A percentile compares a stretch with the other conserved stretches of the same genome.
phyloP scores from a whole-genome alignment of 2,888 invertebrate genomes.

The Dendrolimus houi region DNA sequence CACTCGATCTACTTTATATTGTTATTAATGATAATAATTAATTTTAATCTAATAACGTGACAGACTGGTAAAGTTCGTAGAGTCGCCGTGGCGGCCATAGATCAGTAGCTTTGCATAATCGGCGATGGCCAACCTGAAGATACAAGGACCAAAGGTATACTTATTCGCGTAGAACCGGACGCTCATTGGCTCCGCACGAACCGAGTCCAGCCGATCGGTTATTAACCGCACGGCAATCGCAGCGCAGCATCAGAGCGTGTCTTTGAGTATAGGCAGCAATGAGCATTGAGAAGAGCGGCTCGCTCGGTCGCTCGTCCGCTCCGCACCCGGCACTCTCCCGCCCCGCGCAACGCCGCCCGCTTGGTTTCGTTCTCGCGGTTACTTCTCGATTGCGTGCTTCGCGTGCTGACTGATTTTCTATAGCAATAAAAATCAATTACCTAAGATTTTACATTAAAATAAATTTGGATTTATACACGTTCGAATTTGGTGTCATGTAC shows the following conservation, averaged over 20 bases:
- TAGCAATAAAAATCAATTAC: slow-evolving; percentile 78
- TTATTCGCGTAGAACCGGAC: slow-evolving; percentile 75
- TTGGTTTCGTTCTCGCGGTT: slow-evolving; percentile 75
- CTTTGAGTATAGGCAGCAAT: slow-evolving; percentile 44
- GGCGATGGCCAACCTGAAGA: slow-evolving; percentile 73
- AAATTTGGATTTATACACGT: slow-evolving; percentile 77
- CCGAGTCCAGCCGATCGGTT: slow-evolving; percentile 62
- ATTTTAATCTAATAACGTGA: slow-evolving; percentile 76
- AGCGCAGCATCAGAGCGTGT: slow-evolving; percentile 58
- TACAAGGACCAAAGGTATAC: slow-evolving; percentile 76
- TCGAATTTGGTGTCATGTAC: slow-evolving; percentile 78
- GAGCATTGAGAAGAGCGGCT: slow-evolving; percentile 30
- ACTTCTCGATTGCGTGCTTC: slow-evolving; percentile 78
- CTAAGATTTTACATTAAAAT: slow-evolving; percentile 77
- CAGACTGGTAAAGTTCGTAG: slow-evolving; percentile 77
- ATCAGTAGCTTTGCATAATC: slow-evolving; percentile 76
- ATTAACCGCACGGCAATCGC: slow-evolving; percentile 18
- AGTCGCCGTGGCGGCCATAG: slow-evolving; percentile 74
- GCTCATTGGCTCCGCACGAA: slow-evolving; percentile 74
- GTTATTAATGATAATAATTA: slow-evolving; percentile 71
- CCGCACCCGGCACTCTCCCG: slow-evolving; percentile 29
- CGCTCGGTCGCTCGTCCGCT: slow-evolving; percentile 21
- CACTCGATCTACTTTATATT: slow-evolving; percentile 71
- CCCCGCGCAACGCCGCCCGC: slow-evolving; percentile 56
- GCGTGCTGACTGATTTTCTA: slow-evolving; percentile 79